Evolutionary conservation across 1,140 invertebrate genomes (phyloP), one percentile per base, ranked within the genome.

Genomic region (Drosophila virilis): DNA sequence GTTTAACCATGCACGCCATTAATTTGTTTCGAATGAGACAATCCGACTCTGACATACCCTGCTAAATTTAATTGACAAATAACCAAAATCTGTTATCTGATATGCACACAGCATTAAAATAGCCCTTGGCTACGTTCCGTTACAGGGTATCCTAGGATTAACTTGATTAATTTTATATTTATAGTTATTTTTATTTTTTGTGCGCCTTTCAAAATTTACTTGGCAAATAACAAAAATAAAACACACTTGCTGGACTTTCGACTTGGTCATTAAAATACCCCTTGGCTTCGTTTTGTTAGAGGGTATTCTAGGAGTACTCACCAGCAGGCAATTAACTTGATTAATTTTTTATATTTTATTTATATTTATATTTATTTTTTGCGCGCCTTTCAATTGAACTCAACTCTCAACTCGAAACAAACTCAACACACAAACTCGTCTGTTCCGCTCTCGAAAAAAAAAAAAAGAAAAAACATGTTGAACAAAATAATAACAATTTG

Each of bases 351-450:
- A 5, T 28, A 28, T 28, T 28, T 28, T 28, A 28, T 28, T 28
- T 28, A 28, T 28, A 28, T 22, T 22, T 71, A 71, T 51, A 40
- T 54, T 75, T 71, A 35, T 64, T 75, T 33, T 50, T 38, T 60
- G 22, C 38, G n/a, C n/a, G 12, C 45, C 35, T 28, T 12, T 48
- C 46, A 28, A 48, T 10, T 45, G 6, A 7, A 50, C 22, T 40
- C 57, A 42, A 60, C 13, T 32, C 51, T 68, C 71, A 68, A 46
- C 40, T 69, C n/a, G 54, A 55, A 77, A 77, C 64, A 69, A 69
- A 77, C 74, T 77, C 59, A 62, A 77, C 17, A 77, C 69, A 72
- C 43, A 50, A 71, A 72, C 52, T 38, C 12, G 67, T 62, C 33
- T 51, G 35, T 8, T 54, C 32, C 62, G 57, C 68, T 45, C 61